Evolutionary conservation across 2,797 vertebrate species (phyloP).

Genomic region (Danio choprae): DNA sequence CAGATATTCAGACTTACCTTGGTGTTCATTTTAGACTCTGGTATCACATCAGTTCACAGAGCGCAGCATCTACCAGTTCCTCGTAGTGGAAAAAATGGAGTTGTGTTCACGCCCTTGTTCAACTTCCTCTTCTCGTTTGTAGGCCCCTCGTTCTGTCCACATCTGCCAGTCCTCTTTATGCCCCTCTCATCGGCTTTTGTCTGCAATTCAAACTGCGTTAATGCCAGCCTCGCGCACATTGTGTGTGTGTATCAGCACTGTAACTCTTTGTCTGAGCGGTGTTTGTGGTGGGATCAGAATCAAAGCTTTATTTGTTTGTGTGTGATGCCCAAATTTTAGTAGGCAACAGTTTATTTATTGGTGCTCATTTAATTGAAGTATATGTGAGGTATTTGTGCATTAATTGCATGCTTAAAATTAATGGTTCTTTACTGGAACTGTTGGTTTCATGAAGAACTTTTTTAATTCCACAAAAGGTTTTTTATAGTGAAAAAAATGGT

Average conservation of each 20-base stretch:
- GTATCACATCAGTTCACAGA: constrained; percentile 8
- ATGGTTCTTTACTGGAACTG: too few relatives aligned
- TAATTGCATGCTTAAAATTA: too few relatives aligned
- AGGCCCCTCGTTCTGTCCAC: constrained; percentile 21
- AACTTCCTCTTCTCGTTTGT: constrained; percentile 17
- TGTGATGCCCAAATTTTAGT: not conserved
- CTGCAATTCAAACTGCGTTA: constrained; percentile 34
- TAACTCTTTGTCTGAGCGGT: constrained; percentile 11
- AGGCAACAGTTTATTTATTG: too few relatives aligned
- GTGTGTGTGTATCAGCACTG: constrained; percentile 38
- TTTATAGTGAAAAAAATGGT: too few relatives aligned
- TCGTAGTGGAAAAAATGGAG: constrained; percentile 24
- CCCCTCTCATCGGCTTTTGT: constrained; percentile 40
- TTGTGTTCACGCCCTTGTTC: constrained; percentile 2
- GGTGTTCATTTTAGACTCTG: not conserved
- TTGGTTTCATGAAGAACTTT: too few relatives aligned
- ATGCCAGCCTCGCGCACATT: constrained; percentile 32
- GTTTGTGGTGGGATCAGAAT: constrained; percentile 14
- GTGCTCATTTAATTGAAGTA: too few relatives aligned
- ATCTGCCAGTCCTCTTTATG: constrained; percentile 45
- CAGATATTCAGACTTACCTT: constrained; percentile 19
- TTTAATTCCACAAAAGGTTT: too few relatives aligned
- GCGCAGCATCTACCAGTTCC: not conserved
- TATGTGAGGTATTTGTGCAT: too few relatives aligned
- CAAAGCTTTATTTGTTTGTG: not conserved